These are phyloP conservation scores for Lophius americanus DNA, from an alignment of 2,797 vertebrate species.

Conservation along the genomic window DNA sequence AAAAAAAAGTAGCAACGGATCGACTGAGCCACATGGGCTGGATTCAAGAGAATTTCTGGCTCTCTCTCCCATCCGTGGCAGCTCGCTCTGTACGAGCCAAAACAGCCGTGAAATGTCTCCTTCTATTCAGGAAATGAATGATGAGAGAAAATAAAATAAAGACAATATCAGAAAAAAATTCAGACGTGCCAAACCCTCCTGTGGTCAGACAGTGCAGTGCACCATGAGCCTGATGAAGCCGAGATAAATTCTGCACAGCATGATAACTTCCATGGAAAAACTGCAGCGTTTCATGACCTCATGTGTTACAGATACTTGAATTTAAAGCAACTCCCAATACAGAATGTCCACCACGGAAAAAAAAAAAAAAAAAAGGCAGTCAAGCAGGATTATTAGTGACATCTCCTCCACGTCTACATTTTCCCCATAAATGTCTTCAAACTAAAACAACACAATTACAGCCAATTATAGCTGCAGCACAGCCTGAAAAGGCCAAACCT, in stretches of 20 bases:
- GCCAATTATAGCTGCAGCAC: constrained; percentile 16
- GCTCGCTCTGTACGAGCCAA: constrained; percentile 47
- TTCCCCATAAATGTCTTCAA: constrained; percentile 51
- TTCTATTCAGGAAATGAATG: constrained; percentile 70
- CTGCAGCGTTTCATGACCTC: constrained; percentile 29
- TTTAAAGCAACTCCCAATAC: constrained; percentile 13
- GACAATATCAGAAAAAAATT: constrained; percentile 41
- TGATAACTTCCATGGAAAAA: constrained; percentile 10
- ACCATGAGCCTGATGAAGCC: constrained; percentile 37
- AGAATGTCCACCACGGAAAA: not conserved
- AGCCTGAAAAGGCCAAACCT: constrained; percentile 48
- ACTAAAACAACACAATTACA: constrained; percentile 49
- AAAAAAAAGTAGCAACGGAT: constrained; percentile 4
- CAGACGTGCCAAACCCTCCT: constrained; percentile 37
- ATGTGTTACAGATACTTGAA: constrained; percentile 24
- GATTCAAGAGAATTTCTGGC: constrained; percentile 43
- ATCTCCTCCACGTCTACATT: constrained; percentile 38
- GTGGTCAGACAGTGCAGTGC: constrained; percentile 33
- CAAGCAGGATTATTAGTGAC: constrained; percentile 31
- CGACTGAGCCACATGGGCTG: constrained; percentile 17
- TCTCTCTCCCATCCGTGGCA: constrained; percentile 30
- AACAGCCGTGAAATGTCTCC: constrained; percentile 60
- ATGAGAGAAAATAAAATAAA: constrained; percentile 60
- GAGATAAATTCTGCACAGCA: constrained; percentile 37
- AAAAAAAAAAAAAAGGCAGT: constrained; percentile 34